Evolutionary conservation across 2,113 vertebrate genomes (phyloP).

Genomic region (Embiotoca jacksoni): DNA sequence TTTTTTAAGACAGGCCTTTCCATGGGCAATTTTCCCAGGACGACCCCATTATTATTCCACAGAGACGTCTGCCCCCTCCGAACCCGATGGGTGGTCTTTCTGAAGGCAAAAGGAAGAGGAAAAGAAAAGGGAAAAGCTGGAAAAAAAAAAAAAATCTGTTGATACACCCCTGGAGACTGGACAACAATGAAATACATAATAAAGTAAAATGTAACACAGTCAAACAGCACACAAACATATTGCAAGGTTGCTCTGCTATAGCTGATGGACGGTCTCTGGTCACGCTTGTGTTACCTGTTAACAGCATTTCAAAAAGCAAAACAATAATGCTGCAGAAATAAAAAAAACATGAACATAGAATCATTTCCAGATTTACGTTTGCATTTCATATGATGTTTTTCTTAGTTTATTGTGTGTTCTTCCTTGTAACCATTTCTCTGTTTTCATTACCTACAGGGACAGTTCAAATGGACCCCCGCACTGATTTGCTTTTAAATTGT

Average conservation of each 20-base stretch:
- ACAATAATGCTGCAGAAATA: not conserved
- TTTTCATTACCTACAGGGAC: conserved; percentile 36
- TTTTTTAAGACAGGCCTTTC: conserved; percentile 76
- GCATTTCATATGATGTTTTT: not conserved
- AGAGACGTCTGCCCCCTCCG: conserved; percentile 82
- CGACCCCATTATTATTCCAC: conserved; percentile 85
- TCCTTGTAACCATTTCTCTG: conserved; percentile 6
- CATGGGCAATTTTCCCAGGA: conserved; percentile 85
- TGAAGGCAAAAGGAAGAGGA: conserved; percentile 76
- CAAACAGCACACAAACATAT: conserved; percentile 7
- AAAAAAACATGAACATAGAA: not conserved
- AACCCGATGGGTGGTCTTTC: conserved; percentile 86
- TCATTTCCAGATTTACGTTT: not conserved
- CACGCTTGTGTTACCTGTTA: not conserved
- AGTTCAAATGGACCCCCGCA: conserved; percentile 46
- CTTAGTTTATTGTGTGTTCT: not conserved
- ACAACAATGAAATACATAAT: conserved; percentile 75
- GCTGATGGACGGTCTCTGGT: conserved; percentile 1
- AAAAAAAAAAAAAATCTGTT: conserved; percentile 66
- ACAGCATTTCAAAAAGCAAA: not conserved
- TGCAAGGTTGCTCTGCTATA: not conserved
- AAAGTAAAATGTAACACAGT: conserved; percentile 59
- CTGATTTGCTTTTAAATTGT: conserved; percentile 52
- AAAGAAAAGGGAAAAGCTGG: conserved; percentile 63
- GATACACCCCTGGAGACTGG: conserved; percentile 71